Evolutionary conservation across 2,888 invertebrate genomes (phyloP).

Genomic region (Parascotia fuliginaria): DNA sequence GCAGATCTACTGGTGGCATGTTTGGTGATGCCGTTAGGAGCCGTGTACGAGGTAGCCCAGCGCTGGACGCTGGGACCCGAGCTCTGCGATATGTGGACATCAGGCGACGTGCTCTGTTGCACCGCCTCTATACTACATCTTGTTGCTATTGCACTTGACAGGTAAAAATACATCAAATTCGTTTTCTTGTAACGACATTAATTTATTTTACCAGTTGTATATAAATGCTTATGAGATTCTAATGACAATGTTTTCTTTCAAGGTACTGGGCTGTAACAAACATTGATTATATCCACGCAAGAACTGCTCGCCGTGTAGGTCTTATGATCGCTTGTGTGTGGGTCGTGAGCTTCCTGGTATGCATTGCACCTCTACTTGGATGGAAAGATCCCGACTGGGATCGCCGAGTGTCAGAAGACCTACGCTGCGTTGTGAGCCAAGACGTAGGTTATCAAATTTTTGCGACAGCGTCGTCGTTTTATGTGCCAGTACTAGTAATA

Average conservation of each 20-base stretch:
- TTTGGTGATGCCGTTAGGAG: constrained; percentile 91
- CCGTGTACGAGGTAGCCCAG: constrained; percentile 91
- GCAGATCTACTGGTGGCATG: constrained; percentile 96
- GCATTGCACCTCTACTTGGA: constrained; percentile 94
- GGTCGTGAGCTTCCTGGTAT: constrained; percentile 93
- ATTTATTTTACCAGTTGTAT: too few relatives aligned
- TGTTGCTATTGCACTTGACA: constrained; percentile 93
- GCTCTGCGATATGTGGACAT: constrained; percentile 97
- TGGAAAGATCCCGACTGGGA: constrained; percentile 90
- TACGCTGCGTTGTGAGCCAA: constrained; percentile 93
- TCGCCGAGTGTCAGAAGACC: constrained; percentile 86
- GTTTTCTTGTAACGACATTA: too few relatives aligned
- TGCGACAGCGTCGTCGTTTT: constrained; percentile 96
- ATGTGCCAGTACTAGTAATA: constrained; percentile 94
- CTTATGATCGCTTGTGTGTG: constrained; percentile 94
- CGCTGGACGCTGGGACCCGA: constrained; percentile 95
- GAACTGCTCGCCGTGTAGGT: constrained; percentile 91
- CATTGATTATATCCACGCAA: constrained; percentile 94
- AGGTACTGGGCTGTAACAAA: constrained; percentile 96
- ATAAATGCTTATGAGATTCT: too few relatives aligned
- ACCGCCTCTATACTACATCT: constrained; percentile 93
- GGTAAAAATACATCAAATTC: too few relatives aligned
- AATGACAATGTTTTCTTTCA: constrained; percentile 54
- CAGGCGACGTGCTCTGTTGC: constrained; percentile 96
- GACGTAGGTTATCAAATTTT: constrained; percentile 94